Percentiles rank a stretch among this genome's conserved stretches.
phyloP scores from a whole-genome alignment of 2,888 invertebrate genomes.

The Hirtodrosophila duncani region DNA sequence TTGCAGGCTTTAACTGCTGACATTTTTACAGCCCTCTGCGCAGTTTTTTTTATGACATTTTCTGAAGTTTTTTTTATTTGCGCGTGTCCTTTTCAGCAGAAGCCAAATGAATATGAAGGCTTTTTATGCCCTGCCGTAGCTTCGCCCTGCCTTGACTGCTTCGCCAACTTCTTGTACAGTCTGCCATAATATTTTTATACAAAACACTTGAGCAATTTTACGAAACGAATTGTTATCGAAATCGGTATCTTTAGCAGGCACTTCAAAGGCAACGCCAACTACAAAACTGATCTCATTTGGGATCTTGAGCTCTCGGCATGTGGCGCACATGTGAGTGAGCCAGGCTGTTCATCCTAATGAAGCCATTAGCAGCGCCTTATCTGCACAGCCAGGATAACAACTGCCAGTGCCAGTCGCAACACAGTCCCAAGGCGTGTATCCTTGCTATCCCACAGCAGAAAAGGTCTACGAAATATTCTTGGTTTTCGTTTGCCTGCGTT shows the following conservation, averaged over 20 bases:
- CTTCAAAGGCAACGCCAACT: slow-evolving; percentile 60
- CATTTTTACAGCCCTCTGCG: slow-evolving; percentile 3
- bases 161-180: too few species aligned
- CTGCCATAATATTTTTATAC: slow-evolving; percentile 31
- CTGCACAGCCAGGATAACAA: slow-evolving; percentile 39
- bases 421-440: slow-evolving; percentile 37
- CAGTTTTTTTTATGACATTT: slow-evolving; percentile 34
- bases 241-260: slow-evolving; percentile 20
- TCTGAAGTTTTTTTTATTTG: slow-evolving; percentile 32
- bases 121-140: too few species aligned
- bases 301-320: slow-evolving; percentile 50
- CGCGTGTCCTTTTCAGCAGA: slow-evolving; percentile 21
- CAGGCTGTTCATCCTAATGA: slow-evolving; percentile 57
- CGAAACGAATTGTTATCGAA: slow-evolving; percentile 40
- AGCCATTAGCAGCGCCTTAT: slow-evolving; percentile 67
- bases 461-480: slow-evolving; percentile 26
- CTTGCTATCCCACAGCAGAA: slow-evolving; percentile 25
- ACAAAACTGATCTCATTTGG: too few species aligned
- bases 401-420: too few species aligned
- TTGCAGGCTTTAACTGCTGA: slow-evolving; percentile 6
- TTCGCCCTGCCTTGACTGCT: too few species aligned
- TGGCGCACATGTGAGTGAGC: slow-evolving; percentile 59
- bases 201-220: slow-evolving; percentile 30
- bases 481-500: slow-evolving; percentile 28
- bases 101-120: slow-evolving; percentile 8